These are phyloP conservation scores for Alsophila aescularia DNA, from an alignment of 2,888 invertebrate genomes.

Conservation along the genomic window DNA sequence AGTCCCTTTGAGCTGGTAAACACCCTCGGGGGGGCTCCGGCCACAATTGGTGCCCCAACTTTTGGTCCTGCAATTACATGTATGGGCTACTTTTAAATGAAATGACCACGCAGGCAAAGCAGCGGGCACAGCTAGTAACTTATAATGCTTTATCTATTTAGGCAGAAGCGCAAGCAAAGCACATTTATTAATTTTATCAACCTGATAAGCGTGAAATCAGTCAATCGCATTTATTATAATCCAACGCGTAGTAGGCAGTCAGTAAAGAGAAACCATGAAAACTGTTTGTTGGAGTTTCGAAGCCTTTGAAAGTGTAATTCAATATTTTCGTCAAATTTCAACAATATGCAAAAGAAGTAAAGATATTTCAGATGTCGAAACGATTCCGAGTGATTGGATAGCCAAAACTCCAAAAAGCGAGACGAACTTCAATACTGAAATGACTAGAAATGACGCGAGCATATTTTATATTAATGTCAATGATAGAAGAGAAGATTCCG, in stretches of 20 bases:
- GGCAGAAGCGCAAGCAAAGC: neutral
- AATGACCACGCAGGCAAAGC: too few relatives aligned
- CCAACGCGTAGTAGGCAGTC: neutral
- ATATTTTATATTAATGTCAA: constrained; percentile 20
- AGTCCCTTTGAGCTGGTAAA: too few relatives aligned
- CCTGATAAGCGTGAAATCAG: constrained; percentile 11
- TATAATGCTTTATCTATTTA: constrained; percentile 4
- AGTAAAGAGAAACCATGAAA: constrained; percentile 10
- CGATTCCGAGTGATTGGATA: constrained; percentile 47
- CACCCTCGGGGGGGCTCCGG: too few relatives aligned
- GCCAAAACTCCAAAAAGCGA: constrained; percentile 23
- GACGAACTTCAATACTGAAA: neutral
- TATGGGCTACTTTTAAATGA: too few relatives aligned
- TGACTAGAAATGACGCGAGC: neutral
- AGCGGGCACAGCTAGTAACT: too few relatives aligned
- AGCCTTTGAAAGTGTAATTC: constrained; percentile 15
- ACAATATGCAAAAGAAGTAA: constrained; percentile 29
- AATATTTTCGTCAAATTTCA: constrained; percentile 4
- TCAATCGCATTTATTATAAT: neutral
- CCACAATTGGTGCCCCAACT: too few relatives aligned
- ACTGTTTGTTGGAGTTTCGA: constrained; percentile 9
- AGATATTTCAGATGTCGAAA: constrained; percentile 41
- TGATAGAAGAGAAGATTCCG: neutral
- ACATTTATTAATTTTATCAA: constrained; percentile 1
- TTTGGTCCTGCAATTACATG: too few relatives aligned